Conservation (phyloP, 2,888 invertebrate genomes). For the Villa cingulata region DNA sequence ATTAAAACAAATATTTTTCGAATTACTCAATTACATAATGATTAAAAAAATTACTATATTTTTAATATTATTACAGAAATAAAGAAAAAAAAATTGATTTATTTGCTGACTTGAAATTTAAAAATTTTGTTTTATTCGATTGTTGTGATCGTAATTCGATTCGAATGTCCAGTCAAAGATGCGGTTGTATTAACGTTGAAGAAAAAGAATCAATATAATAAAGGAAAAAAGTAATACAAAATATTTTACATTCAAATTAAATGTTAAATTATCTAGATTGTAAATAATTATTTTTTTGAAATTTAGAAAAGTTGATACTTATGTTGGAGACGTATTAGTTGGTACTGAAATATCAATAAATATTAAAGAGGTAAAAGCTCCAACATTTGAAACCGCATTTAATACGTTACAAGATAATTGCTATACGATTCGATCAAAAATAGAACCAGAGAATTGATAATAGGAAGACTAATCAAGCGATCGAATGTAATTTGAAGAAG, state of each 20-base stretch:
- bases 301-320: constrained; percentile 29
- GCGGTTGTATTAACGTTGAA: constrained; percentile 19
- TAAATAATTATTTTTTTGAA: neutral
- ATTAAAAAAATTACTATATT: no score
- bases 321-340: constrained; percentile 37
- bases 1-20: no score
- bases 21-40: neutral
- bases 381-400: constrained; percentile 24
- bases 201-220: constrained; percentile 19
- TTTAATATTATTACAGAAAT: neutral
- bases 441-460: constrained; percentile 28
- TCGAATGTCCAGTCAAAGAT: constrained; percentile 21
- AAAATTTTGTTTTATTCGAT: constrained; percentile 24
- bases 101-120: constrained; percentile 24
- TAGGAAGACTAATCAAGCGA: constrained; percentile 24
- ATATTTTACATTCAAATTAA: no score
- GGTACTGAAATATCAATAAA: constrained; percentile 28
- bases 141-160: constrained; percentile 26
- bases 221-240: constrained; percentile 10
- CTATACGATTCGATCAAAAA: constrained; percentile 22
- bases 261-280: no score
- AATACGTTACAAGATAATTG: constrained; percentile 34
- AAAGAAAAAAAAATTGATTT: constrained; percentile 17
- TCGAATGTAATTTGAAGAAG: constrained; percentile 20
- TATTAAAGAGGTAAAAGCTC: constrained; percentile 22